Evolutionary conservation across 2,113 vertebrate species (phyloP).

Genomic region (Miniopterus natalensis): DNA sequence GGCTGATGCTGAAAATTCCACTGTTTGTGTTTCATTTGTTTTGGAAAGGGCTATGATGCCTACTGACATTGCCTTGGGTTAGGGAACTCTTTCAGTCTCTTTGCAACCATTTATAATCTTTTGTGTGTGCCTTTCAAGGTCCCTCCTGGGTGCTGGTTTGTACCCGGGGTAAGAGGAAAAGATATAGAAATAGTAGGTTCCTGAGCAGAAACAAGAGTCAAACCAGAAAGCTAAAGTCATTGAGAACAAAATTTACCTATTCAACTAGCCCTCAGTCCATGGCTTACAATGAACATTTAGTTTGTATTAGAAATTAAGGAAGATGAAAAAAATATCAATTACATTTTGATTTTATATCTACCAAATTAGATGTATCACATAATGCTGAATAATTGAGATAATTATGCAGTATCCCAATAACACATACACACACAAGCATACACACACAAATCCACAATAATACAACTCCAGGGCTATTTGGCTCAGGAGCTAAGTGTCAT

Average conservation of each 20-base stretch:
- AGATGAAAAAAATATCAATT: not conserved
- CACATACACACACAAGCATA: not conserved
- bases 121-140: not conserved
- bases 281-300: not conserved
- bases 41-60: conserved; percentile 11
- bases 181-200: not conserved
- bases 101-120: conserved; percentile 9
- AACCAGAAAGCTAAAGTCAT: not conserved
- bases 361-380: not conserved
- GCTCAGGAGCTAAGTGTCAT: not conserved
- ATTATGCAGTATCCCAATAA: not conserved
- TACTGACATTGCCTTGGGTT: conserved; percentile 40
- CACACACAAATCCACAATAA: not conserved
- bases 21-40: conserved; percentile 21
- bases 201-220: not conserved
- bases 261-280: not conserved
- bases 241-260: not conserved
- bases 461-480: not conserved
- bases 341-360: conserved; percentile 24
- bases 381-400: not conserved
- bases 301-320: conserved; percentile 12
- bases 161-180: not conserved
- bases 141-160: not conserved
- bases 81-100: not conserved
- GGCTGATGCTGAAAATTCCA: conserved; percentile 12